phyloP scores from a whole-genome alignment of 2,888 invertebrate species.

The Erynnis tages region DNA sequence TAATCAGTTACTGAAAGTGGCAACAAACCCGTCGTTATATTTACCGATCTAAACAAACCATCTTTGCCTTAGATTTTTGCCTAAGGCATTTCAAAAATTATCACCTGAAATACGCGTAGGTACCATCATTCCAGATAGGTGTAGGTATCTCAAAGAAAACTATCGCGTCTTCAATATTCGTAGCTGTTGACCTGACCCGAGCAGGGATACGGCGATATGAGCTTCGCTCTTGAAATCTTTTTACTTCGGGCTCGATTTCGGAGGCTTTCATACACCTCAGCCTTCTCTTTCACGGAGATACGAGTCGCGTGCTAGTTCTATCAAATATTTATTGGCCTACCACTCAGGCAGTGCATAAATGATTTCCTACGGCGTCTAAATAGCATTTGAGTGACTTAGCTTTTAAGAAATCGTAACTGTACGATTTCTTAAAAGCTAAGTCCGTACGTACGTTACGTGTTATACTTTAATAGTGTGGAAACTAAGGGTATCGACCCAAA shows the following conservation, averaged over 20 bases:
- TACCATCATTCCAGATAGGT: no score
- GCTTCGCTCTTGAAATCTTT: conserved; percentile 7
- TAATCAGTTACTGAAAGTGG: no score
- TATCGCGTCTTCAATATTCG: conserved; percentile 4
- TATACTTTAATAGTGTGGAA: no score
- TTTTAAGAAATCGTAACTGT: background rate
- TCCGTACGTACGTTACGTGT: no score
- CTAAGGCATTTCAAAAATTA: no score
- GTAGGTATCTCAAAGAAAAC: background rate
- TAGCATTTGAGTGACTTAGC: background rate
- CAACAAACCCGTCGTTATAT: no score
- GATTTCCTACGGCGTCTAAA: background rate
- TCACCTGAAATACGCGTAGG: no score
- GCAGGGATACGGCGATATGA: background rate
- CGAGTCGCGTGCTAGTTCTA: conserved; percentile 13
- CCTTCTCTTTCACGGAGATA: conserved; percentile 14
- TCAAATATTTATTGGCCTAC: conserved; percentile 19
- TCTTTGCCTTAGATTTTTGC: no score
- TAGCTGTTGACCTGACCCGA: conserved; percentile 15
- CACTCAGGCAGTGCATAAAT: conserved; percentile 9
- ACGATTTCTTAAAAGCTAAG: no score
- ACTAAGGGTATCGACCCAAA: no score
- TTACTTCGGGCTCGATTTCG: conserved; percentile 4
- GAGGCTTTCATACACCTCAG: conserved; percentile 17
- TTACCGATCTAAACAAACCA: no score